Conservation (phyloP, 2,888 invertebrate genomes). For the Caenorhabditis doughertyi region DNA sequence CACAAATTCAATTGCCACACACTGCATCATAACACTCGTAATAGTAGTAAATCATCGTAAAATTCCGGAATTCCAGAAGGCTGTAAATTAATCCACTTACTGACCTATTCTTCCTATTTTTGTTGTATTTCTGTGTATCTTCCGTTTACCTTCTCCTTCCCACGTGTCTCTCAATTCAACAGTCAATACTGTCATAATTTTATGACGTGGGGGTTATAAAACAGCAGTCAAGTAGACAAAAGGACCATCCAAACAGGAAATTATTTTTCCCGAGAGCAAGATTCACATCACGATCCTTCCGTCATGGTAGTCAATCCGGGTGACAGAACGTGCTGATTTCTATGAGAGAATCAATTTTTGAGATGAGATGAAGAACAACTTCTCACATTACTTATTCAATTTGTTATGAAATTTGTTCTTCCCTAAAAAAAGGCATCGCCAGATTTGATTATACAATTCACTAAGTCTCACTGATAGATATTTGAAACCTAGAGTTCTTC, state of each 20-base stretch:
- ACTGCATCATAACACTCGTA: constrained; percentile 18
- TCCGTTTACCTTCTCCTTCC: constrained; percentile 7
- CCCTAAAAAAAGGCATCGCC: no score
- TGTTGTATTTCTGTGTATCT: not conserved
- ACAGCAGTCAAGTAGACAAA: not conserved
- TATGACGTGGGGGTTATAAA: not conserved
- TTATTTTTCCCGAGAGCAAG: no score
- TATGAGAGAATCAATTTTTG: no score
- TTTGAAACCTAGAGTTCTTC: no score
- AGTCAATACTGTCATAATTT: constrained; percentile 14
- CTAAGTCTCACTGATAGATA: constrained; percentile 19
- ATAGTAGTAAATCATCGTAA: constrained; percentile 18
- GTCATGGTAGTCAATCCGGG: not conserved
- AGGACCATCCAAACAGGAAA: constrained; percentile 12
- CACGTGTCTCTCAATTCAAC: not conserved
- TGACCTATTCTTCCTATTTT: not conserved
- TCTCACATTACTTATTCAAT: no score
- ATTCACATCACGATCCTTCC: not conserved
- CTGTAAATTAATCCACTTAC: constrained; percentile 24
- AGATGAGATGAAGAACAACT: no score
- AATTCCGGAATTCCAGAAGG: not conserved
- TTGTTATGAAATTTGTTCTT: not conserved
- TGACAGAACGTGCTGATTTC: no score
- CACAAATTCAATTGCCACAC: constrained; percentile 29
- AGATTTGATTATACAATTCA: constrained; percentile 35